A percentile compares a stretch with the other conserved stretches of the same genome.
These are phyloP conservation scores for Fukomys damarensis DNA, from an alignment of 2,113 vertebrate species.

Conservation along the genomic window DNA sequence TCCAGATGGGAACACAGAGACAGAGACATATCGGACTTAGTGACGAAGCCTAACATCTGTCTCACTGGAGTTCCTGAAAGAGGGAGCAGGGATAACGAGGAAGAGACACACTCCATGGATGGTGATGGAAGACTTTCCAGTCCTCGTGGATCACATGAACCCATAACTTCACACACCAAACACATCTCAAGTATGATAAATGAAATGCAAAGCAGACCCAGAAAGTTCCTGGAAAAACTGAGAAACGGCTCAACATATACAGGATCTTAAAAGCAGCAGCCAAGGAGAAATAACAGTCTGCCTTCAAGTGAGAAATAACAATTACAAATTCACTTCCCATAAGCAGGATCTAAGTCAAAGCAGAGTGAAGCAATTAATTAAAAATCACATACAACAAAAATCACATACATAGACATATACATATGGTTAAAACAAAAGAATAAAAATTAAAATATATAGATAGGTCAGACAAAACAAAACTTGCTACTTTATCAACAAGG, in stretches of 20 bases:
- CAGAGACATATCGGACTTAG: not conserved
- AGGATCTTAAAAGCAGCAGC: not conserved
- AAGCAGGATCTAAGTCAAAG: not conserved
- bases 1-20: not conserved
- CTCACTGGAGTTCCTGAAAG: not conserved
- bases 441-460: not conserved
- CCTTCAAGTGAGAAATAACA: not conserved
- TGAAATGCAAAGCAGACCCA: not conserved
- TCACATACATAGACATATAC: not conserved
- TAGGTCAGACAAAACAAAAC: not conserved
- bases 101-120: not conserved
- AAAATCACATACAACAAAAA: not conserved
- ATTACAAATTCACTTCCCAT: not conserved
- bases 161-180: not conserved
- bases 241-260: not conserved
- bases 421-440: not conserved
- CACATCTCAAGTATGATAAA: not conserved
- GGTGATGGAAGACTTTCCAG: not conserved
- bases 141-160: not conserved
- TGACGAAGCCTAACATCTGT: not conserved
- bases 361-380: conserved; percentile 1
- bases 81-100: not conserved
- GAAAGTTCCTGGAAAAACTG: not conserved
- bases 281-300: not conserved
- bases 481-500: not conserved